These are phyloP conservation scores for Panzeria rudis DNA, from an alignment of 2,888 invertebrate genomes.

Conservation along the genomic window DNA sequence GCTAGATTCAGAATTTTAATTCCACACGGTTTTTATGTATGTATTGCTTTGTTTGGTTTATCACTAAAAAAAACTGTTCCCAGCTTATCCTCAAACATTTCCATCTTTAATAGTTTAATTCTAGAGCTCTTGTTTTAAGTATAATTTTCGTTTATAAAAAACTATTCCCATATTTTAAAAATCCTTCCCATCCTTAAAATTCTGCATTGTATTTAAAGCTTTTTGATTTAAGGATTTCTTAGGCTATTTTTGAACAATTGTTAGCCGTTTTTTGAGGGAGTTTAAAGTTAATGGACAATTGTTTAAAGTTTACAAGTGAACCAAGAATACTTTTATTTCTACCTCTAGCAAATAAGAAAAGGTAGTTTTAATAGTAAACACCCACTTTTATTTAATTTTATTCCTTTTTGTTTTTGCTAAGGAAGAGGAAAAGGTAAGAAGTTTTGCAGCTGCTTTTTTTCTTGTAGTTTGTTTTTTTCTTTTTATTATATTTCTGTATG, in stretches of 20 bases:
- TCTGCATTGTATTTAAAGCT: conserved; percentile 3
- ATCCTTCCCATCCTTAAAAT: background rate
- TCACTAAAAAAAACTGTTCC: background rate
- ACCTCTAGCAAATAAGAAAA: conserved; percentile 40
- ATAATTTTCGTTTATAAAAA: too few species aligned
- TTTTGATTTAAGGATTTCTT: background rate
- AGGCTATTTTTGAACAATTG: conserved; percentile 38
- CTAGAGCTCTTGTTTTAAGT: too few species aligned
- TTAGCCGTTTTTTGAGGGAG: conserved; percentile 28
- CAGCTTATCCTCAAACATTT: too few species aligned
- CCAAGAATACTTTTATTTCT: background rate
- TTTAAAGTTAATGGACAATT: conserved; percentile 69
- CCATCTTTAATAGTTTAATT: too few species aligned
- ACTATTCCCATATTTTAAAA: background rate
- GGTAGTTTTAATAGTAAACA: conserved; percentile 66
- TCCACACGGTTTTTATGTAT: too few species aligned
- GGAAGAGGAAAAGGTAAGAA: conserved; percentile 26
- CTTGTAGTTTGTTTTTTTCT: too few species aligned
- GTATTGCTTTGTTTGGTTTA: too few species aligned
- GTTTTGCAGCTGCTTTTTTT: conserved; percentile 62
- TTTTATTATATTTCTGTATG: too few species aligned
- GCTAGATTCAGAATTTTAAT: too few species aligned
- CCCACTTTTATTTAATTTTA: conserved; percentile 54
- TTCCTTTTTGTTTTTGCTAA: conserved; percentile 13
- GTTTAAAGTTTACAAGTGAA: conserved; percentile 42